Conservation (phyloP, 92 coral and sea anemone genomes). For the Parazoanthus darwini region DNA sequence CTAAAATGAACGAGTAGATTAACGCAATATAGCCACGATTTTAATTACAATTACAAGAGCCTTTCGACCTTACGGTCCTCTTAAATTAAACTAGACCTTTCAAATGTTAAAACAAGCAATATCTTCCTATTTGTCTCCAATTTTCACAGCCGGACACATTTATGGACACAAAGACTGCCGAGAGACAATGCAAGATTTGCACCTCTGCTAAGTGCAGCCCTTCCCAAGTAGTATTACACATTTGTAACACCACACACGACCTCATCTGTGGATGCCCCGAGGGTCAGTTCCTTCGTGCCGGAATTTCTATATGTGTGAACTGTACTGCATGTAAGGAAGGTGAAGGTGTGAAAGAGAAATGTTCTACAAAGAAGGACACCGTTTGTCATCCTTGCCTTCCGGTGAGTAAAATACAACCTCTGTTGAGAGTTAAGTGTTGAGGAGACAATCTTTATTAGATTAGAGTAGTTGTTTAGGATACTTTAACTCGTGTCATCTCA, state of each 20-base stretch:
- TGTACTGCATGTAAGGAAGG: slow-evolving; percentile 8
- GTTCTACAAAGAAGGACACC: not conserved
- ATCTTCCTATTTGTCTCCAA: not conserved
- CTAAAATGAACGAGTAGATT: no score
- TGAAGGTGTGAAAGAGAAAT: not conserved
- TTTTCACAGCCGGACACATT: not conserved
- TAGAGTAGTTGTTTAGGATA: no score
- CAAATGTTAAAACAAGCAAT: not conserved
- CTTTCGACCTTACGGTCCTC: no score
- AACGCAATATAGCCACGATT: no score
- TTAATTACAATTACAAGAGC: no score
- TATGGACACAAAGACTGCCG: not conserved
- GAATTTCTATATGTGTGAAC: not conserved
- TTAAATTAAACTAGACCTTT: no score
- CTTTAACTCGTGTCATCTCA: no score
- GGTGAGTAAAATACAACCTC: slow-evolving; percentile 7
- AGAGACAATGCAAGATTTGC: not conserved
- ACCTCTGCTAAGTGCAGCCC: not conserved
- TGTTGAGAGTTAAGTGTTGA: no score
- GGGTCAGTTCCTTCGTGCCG: not conserved
- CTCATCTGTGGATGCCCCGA: slow-evolving; percentile 13
- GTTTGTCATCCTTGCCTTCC: slow-evolving; percentile 2
- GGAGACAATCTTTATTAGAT: no score
- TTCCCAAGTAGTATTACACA: not conserved
- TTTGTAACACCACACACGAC: slow-evolving; percentile 7